These are phyloP conservation scores for Drosophila bocki DNA, from an alignment of 1,140 invertebrate genomes.

Conservation along the genomic window DNA sequence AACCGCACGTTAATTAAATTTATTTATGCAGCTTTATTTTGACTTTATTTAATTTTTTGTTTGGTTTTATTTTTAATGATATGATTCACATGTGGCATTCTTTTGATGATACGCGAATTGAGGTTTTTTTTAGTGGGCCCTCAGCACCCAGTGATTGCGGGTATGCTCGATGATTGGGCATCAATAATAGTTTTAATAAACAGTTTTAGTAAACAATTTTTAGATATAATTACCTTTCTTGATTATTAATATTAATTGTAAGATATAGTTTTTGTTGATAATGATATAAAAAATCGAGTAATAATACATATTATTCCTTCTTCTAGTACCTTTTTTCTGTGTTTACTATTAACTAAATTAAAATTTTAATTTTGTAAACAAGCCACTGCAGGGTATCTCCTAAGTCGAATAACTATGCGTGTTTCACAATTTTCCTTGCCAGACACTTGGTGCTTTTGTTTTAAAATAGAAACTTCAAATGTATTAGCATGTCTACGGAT, in stretches of 20 bases:
- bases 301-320: neutral
- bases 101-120: conserved; percentile 48
- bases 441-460: conserved; percentile 53
- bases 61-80: conserved; percentile 71
- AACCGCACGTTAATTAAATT: conserved; percentile 80
- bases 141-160: neutral
- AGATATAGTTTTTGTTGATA: no score
- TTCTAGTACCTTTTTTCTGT: neutral
- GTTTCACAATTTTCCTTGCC: conserved; percentile 25
- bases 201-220: no score
- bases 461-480: conserved; percentile 69
- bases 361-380: neutral
- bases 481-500: conserved; percentile 70
- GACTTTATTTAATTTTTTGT: conserved; percentile 57
- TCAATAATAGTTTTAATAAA: neutral
- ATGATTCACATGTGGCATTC: conserved; percentile 81
- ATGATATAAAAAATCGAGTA: no score
- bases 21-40: conserved; percentile 74
- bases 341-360: neutral
- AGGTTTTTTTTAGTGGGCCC: conserved; percentile 6
- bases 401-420: neutral
- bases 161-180: neutral
- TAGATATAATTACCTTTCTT: no score
- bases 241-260: no score
- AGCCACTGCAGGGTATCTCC: neutral